A percentile compares a stretch with the other conserved stretches of the same genome.
phyloP scores from a whole-genome alignment of 1,140 invertebrate species.

The Vanessa atalanta region DNA sequence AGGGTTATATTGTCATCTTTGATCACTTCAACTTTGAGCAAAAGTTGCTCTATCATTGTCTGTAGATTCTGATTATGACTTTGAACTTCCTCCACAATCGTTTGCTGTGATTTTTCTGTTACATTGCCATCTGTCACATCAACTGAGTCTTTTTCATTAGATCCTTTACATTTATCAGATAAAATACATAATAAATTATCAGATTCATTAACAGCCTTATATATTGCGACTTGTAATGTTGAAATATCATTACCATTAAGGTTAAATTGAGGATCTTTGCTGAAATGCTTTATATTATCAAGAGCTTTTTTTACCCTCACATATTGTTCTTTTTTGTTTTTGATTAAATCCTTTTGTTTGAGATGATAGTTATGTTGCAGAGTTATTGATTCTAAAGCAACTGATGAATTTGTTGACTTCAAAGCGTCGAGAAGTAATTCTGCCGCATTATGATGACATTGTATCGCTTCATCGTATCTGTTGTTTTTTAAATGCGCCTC shows the following conservation, averaged over 20 bases:
- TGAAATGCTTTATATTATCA: conserved; percentile 76
- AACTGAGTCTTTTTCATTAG: conserved; percentile 41
- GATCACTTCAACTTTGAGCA: conserved; percentile 82
- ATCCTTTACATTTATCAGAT: conserved; percentile 38
- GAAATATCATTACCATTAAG: conserved; percentile 65
- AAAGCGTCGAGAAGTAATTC: conserved; percentile 82
- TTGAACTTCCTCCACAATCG: conserved; percentile 83
- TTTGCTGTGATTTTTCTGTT: conserved; percentile 81
- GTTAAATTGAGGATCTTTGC: conserved; percentile 67
- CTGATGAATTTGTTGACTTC: conserved; percentile 77
- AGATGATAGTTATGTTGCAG: conserved; percentile 84
- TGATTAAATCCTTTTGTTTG: conserved; percentile 81
- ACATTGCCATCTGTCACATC: conserved; percentile 71
- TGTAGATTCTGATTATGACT: conserved; percentile 82
- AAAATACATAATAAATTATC: conserved; percentile 82
- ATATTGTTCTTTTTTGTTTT: conserved; percentile 82
- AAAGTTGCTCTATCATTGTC: conserved; percentile 81
- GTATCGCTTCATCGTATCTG: conserved; percentile 83
- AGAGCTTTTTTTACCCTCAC: conserved; percentile 81
- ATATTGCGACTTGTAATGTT: conserved; percentile 81
- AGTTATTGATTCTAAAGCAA: conserved; percentile 82
- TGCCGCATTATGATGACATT: conserved; percentile 83
- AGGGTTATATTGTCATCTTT: conserved; percentile 82
- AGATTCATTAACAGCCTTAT: conserved; percentile 83
- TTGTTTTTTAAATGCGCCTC: conserved; percentile 82